A percentile compares a stretch with the other conserved stretches of the same genome.
These are phyloP conservation scores for Nephrotoma flavescens DNA, from an alignment of 2,888 invertebrate genomes.

Conservation along the genomic window DNA sequence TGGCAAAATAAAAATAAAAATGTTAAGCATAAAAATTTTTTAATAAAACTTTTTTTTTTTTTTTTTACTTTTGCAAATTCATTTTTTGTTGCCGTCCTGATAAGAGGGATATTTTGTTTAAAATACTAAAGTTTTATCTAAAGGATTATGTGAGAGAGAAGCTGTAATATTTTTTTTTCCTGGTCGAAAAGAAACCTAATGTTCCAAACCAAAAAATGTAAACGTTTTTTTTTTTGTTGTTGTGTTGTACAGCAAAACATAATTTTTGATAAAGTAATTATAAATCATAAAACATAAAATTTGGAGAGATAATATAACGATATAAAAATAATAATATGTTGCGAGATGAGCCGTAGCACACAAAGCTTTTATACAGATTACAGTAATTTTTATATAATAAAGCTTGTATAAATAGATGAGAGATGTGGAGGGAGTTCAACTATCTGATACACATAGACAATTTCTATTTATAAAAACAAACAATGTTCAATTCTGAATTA, in stretches of 20 bases:
- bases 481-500: neutral
- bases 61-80: neutral
- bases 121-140: neutral
- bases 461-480: too few species aligned
- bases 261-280: neutral
- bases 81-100: neutral
- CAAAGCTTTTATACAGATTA: neutral
- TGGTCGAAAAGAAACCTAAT: neutral
- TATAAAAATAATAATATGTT: neutral
- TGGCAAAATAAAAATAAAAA: neutral
- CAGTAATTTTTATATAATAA: neutral
- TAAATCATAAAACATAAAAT: neutral
- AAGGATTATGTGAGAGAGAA: neutral
- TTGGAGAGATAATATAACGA: neutral
- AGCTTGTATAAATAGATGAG: too few species aligned
- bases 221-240: neutral
- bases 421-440: too few species aligned
- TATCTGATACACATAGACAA: too few species aligned
- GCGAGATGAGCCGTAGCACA: neutral
- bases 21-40: neutral
- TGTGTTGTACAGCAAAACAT: neutral
- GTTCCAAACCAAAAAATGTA: neutral
- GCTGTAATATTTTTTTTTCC: neutral
- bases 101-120: neutral
- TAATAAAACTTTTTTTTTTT: neutral